Conservation (phyloP, 2,797 vertebrate genomes). For the Cichlasoma orientale region DNA sequence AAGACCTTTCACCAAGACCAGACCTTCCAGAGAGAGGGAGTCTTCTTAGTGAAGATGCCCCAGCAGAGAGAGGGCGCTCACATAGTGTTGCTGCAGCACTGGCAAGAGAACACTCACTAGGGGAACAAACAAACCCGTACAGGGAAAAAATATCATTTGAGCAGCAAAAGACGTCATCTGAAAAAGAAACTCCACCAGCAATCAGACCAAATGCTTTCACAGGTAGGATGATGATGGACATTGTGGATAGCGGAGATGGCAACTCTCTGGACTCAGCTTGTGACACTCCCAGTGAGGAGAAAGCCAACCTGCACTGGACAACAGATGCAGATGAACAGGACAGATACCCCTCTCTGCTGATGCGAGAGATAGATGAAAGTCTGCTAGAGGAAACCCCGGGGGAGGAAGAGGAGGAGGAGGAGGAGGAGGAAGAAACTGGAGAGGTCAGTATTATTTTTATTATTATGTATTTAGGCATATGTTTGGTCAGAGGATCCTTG, state of each 20-base stretch:
- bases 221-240: slow-evolving; percentile 21
- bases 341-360: slow-evolving; percentile 21
- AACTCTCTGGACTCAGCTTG: slow-evolving; percentile 50
- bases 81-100: neutral
- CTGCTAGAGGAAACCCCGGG: slow-evolving; percentile 9
- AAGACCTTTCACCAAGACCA: neutral
- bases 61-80: neutral
- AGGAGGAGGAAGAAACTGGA: slow-evolving; percentile 28
- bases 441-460: slow-evolving; percentile 56
- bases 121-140: slow-evolving; percentile 32
- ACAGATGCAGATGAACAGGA: slow-evolving; percentile 63
- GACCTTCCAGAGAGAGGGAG: slow-evolving; percentile 16
- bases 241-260: slow-evolving; percentile 45
- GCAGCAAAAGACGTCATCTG: slow-evolving; percentile 11
- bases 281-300: slow-evolving; percentile 65
- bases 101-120: slow-evolving; percentile 46
- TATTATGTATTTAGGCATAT: neutral
- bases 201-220: neutral
- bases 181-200: slow-evolving; percentile 43
- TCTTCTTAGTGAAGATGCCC: neutral
- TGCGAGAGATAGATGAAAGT: slow-evolving; percentile 54
- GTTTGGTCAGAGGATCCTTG: neutral
- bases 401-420: slow-evolving; percentile 8
- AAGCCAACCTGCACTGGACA: slow-evolving; percentile 33
- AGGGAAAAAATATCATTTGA: slow-evolving; percentile 24